Percentiles rank a stretch among this genome's conserved stretches.
Conservation (phyloP, 2,888 invertebrate species). For the Drosophila borborema region DNA sequence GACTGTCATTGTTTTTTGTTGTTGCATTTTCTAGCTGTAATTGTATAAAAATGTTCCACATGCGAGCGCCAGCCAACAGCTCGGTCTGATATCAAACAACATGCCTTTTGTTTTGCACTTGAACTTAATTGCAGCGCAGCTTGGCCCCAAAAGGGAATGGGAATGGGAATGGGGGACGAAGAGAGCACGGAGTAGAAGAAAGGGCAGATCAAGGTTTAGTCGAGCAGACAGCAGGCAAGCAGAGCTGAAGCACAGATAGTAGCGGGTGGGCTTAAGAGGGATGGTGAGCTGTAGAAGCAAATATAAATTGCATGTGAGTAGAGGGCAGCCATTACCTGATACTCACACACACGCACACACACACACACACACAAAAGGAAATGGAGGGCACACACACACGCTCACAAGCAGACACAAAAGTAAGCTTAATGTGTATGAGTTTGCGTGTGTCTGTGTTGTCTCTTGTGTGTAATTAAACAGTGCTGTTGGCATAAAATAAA, state of each 20-base stretch:
- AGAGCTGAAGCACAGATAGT: slow-evolving; percentile 3
- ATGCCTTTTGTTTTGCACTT: slow-evolving; percentile 78
- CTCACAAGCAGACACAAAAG: slow-evolving; percentile 8
- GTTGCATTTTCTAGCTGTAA: slow-evolving; percentile 46
- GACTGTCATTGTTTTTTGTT: slow-evolving; percentile 22
- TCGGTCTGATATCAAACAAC: slow-evolving; percentile 74
- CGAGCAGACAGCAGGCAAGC: slow-evolving; percentile 18
- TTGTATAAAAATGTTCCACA: slow-evolving; percentile 69
- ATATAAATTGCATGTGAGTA: slow-evolving; percentile 79
- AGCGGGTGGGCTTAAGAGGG: not conserved
- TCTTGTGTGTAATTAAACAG: slow-evolving; percentile 80
- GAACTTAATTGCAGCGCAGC: slow-evolving; percentile 72
- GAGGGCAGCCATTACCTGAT: slow-evolving; percentile 74
- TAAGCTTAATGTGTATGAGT: slow-evolving; percentile 29
- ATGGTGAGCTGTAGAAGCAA: slow-evolving; percentile 42
- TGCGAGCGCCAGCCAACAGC: slow-evolving; percentile 28
- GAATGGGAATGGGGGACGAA: not conserved
- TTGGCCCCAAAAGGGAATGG: slow-evolving; percentile 8
- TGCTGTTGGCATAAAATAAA: slow-evolving; percentile 81
- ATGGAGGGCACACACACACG: slow-evolving; percentile 35
- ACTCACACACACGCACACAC: slow-evolving; percentile 29
- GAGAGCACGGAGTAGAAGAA: not conserved
- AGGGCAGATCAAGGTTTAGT: slow-evolving; percentile 50
- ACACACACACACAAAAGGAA: slow-evolving; percentile 31
- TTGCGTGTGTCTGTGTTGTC: slow-evolving; percentile 47